These are phyloP conservation scores for Metridium senile DNA, from an alignment of 92 coral and sea anemone genomes.

Conservation along the genomic window DNA sequence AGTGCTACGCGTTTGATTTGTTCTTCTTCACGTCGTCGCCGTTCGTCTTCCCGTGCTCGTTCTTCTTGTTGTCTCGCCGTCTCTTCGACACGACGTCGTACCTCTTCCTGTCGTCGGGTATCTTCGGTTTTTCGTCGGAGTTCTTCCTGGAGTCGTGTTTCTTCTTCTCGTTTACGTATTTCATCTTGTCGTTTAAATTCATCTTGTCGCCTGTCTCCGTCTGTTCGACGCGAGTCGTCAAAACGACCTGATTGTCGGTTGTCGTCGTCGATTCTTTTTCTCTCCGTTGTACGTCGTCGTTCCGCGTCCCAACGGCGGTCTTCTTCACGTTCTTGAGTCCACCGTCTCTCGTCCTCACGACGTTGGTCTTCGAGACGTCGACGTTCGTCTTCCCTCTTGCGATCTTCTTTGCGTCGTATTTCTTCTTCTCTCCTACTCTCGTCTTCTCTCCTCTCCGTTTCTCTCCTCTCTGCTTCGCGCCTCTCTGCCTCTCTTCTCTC, in stretches of 20 bases:
- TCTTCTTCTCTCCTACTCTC: slow-evolving; percentile 19
- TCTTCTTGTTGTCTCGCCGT: slow-evolving; percentile 34
- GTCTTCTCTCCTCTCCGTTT: slow-evolving; percentile 13
- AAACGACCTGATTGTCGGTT: slow-evolving; percentile 14
- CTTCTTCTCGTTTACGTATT: slow-evolving; percentile 41
- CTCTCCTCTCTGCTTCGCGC: slow-evolving; percentile 15
- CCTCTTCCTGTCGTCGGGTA: slow-evolving; percentile 27
- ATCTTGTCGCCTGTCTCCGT: slow-evolving; percentile 33
- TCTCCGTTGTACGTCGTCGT: slow-evolving; percentile 14
- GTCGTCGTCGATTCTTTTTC: slow-evolving; percentile 12
- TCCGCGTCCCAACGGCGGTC: slow-evolving; percentile 28
- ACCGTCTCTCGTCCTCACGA: slow-evolving; percentile 36
- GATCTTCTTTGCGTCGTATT: slow-evolving; percentile 19
- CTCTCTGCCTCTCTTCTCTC: slow-evolving; percentile 16
- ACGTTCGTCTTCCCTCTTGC: slow-evolving; percentile 19
- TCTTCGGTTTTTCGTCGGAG: slow-evolving; percentile 25
- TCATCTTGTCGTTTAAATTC: slow-evolving; percentile 50
- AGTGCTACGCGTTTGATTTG: slow-evolving; percentile 13
- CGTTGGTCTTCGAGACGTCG: slow-evolving; percentile 29
- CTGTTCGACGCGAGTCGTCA: too few species aligned
- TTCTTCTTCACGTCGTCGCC: slow-evolving; percentile 29
- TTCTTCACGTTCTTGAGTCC: slow-evolving; percentile 24
- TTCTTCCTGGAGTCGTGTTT: slow-evolving; percentile 28
- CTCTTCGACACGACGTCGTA: slow-evolving; percentile 29
- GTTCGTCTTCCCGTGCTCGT: slow-evolving; percentile 25